These are phyloP conservation scores for Prenolepis imparis DNA, from an alignment of 2,888 invertebrate species.

Conservation along the genomic window DNA sequence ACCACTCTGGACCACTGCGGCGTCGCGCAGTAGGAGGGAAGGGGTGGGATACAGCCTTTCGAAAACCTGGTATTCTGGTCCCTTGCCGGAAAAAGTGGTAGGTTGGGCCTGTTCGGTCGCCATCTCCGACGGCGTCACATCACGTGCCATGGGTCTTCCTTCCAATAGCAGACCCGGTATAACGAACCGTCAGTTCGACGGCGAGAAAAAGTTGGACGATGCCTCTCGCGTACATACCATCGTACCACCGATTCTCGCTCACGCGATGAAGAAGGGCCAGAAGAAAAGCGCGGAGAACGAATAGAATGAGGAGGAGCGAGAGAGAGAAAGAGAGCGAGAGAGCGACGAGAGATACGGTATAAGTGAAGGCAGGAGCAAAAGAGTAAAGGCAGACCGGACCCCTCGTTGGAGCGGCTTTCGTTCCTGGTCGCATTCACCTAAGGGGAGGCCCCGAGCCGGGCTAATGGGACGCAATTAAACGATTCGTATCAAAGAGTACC, in stretches of 20 bases:
- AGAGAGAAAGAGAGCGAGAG: slow-evolving; percentile 54
- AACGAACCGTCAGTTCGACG: slow-evolving; percentile 79
- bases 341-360: slow-evolving; percentile 50
- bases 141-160: slow-evolving; percentile 72
- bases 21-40: slow-evolving; percentile 24
- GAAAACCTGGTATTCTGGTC: slow-evolving; percentile 78
- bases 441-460: slow-evolving; percentile 78
- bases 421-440: slow-evolving; percentile 76
- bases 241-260: slow-evolving; percentile 66
- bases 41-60: slow-evolving; percentile 72
- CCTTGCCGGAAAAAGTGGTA: slow-evolving; percentile 81
- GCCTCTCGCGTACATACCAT: slow-evolving; percentile 74
- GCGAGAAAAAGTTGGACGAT: slow-evolving; percentile 85
- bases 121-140: slow-evolving; percentile 78
- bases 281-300: slow-evolving; percentile 63
- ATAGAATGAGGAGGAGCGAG: slow-evolving; percentile 67
- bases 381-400: slow-evolving; percentile 58
- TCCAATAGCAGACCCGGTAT: slow-evolving; percentile 77
- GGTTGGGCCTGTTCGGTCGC: slow-evolving; percentile 75
- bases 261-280: slow-evolving; percentile 64
- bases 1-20: slow-evolving; percentile 26
- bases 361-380: slow-evolving; percentile 59
- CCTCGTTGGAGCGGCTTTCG: slow-evolving; percentile 71
- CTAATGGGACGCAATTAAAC: slow-evolving; percentile 86
- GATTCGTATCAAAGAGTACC: slow-evolving; percentile 86